A percentile compares a stretch with the other conserved stretches of the same genome.
Evolutionary conservation across 1,140 invertebrate genomes (phyloP).

Genomic region (Drosophila elegans): DNA sequence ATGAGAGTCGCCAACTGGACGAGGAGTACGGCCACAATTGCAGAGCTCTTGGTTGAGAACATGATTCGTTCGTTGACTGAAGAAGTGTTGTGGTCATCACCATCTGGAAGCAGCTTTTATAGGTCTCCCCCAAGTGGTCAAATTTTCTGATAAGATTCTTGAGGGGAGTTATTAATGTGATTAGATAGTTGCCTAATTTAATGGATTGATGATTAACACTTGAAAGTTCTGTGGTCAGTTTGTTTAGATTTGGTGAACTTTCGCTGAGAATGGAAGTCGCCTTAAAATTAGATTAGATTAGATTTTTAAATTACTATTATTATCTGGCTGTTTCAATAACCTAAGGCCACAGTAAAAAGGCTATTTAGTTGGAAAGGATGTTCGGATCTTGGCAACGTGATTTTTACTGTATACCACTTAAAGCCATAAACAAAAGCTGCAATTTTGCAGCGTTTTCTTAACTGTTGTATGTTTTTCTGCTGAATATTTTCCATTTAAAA

Average conservation of each 20-base stretch:
- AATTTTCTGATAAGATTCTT: not conserved
- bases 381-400: no score
- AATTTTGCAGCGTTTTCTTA: no score
- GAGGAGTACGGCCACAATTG: slow-evolving; percentile 20
- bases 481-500: no score
- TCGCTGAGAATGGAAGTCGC: not conserved
- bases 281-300: not conserved
- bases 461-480: no score
- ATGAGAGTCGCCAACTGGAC: slow-evolving; percentile 42
- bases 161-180: slow-evolving; percentile 3
- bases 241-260: not conserved
- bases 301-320: not conserved
- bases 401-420: no score
- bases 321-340: no score
- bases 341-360: no score
- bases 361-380: no score
- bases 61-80: slow-evolving; percentile 21
- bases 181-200: slow-evolving; percentile 14
- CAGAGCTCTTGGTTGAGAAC: slow-evolving; percentile 19
- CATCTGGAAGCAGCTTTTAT: slow-evolving; percentile 12
- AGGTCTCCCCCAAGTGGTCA: not conserved
- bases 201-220: slow-evolving; percentile 13
- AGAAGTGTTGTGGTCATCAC: slow-evolving; percentile 1
- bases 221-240: not conserved
- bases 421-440: no score